These are phyloP conservation scores for Ornithoptera priamus DNA, from an alignment of 2,888 invertebrate species.

Conservation along the genomic window DNA sequence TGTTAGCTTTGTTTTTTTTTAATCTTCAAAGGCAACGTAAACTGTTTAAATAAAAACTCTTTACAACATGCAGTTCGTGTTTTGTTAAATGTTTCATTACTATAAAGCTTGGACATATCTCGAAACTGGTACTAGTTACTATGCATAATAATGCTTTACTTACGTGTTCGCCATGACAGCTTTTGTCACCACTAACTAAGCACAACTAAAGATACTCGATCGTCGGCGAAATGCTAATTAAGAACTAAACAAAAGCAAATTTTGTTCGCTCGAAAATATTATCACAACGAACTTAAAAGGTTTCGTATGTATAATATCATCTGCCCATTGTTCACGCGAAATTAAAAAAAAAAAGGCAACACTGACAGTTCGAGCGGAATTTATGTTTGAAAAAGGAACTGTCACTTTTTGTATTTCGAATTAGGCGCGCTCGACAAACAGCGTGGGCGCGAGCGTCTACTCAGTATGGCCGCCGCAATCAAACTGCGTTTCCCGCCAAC, in stretches of 20 bases:
- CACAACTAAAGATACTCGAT: slow-evolving; percentile 41
- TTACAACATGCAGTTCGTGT: too few species aligned
- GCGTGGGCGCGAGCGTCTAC: slow-evolving; percentile 45
- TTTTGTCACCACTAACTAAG: slow-evolving; percentile 44
- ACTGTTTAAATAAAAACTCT: too few species aligned
- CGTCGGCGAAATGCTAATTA: slow-evolving; percentile 40
- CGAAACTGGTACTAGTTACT: slow-evolving; percentile 19
- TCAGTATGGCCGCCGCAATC: slow-evolving; percentile 41
- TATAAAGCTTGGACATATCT: too few species aligned
- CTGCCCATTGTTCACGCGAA: slow-evolving; percentile 40
- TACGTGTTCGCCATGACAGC: slow-evolving; percentile 53
- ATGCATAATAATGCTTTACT: slow-evolving; percentile 46
- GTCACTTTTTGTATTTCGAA: slow-evolving; percentile 40
- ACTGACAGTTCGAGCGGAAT: slow-evolving; percentile 35
- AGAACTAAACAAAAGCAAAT: slow-evolving; percentile 34
- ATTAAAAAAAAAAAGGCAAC: slow-evolving; percentile 30
- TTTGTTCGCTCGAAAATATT: slow-evolving; percentile 32
- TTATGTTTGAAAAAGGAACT: slow-evolving; percentile 38
- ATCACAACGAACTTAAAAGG: slow-evolving; percentile 10
- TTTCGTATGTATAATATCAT: slow-evolving; percentile 31
- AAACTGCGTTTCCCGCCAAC: slow-evolving; percentile 50
- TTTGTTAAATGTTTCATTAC: too few species aligned
- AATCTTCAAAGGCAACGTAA: too few species aligned
- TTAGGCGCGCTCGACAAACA: slow-evolving; percentile 47
- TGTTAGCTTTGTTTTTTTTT: too few species aligned